A percentile compares a stretch with the other conserved stretches of the same genome.
Evolutionary conservation across 2,888 invertebrate genomes (phyloP).

Genomic region (Tenthredo scrophulariae): DNA sequence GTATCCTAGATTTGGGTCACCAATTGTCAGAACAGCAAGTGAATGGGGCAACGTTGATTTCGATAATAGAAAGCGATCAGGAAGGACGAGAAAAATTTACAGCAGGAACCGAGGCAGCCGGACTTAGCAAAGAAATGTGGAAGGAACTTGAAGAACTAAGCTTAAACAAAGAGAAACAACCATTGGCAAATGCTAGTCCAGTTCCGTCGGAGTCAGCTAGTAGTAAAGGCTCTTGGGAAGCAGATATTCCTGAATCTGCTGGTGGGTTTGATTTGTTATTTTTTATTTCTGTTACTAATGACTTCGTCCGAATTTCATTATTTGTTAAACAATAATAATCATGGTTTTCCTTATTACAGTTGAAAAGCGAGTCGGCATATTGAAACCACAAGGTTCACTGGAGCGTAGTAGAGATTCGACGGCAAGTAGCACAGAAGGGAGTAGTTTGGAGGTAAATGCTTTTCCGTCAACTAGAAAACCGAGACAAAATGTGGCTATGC

Average conservation of each 20-base stretch:
- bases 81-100: slow-evolving; percentile 71
- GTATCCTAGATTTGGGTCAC: slow-evolving; percentile 79
- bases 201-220: slow-evolving; percentile 75
- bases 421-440: slow-evolving; percentile 62
- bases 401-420: slow-evolving; percentile 82
- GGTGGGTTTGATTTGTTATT: slow-evolving; percentile 60
- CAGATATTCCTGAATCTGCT: slow-evolving; percentile 68
- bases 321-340: slow-evolving; percentile 59
- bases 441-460: slow-evolving; percentile 63
- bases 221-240: slow-evolving; percentile 73
- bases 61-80: slow-evolving; percentile 65
- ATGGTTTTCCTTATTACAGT: slow-evolving; percentile 72
- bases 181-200: slow-evolving; percentile 68
- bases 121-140: slow-evolving; percentile 79
- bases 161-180: slow-evolving; percentile 73
- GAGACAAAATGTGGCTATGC: slow-evolving; percentile 90
- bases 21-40: slow-evolving; percentile 79
- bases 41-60: slow-evolving; percentile 76
- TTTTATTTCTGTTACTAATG: not conserved
- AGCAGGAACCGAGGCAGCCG: slow-evolving; percentile 76
- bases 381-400: slow-evolving; percentile 86
- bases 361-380: slow-evolving; percentile 83
- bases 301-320: slow-evolving; percentile 58
- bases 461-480: slow-evolving; percentile 67
- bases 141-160: slow-evolving; percentile 81